Conservation (phyloP, 2,113 vertebrate genomes). For the Oreochromis aureus region DNA sequence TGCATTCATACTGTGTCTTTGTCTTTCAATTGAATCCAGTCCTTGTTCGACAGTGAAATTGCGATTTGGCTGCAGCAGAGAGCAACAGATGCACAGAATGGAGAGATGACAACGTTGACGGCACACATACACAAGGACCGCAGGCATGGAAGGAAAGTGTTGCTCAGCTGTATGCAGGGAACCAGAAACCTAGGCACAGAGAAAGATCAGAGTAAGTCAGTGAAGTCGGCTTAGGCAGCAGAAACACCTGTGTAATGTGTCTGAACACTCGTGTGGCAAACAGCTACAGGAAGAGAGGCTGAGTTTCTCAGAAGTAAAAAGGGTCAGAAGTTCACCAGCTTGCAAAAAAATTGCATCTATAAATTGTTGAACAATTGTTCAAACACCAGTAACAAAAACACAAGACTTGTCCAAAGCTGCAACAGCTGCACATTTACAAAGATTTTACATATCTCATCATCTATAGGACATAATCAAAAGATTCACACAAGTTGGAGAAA, state of each 20-base stretch:
- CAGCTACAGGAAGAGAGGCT: not conserved
- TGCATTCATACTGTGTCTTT: conserved; percentile 1
- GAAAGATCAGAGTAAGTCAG: not conserved
- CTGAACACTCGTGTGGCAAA: not conserved
- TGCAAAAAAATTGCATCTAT: not conserved
- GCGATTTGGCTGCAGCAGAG: conserved; percentile 67
- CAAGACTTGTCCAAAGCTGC: not conserved
- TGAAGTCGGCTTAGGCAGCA: not conserved
- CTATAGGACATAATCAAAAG: not conserved
- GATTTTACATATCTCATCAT: not conserved
- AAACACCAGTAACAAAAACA: not conserved
- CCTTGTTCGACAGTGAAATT: conserved; percentile 39
- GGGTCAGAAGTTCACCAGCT: not conserved
- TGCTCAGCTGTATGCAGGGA: conserved; percentile 73
- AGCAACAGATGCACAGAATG: conserved; percentile 68
- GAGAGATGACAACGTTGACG: conserved; percentile 66
- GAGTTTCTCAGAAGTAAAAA: not conserved
- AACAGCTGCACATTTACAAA: not conserved
- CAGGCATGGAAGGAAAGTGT: conserved; percentile 72
- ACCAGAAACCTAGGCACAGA: conserved; percentile 67
- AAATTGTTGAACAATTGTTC: not conserved
- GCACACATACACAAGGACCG: conserved; percentile 67
- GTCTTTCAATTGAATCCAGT: conserved; percentile 6
- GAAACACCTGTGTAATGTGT: not conserved
- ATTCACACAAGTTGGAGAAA: not conserved